phyloP scores from a whole-genome alignment of 2,888 invertebrate genomes.

The Ochropleura plecta region DNA sequence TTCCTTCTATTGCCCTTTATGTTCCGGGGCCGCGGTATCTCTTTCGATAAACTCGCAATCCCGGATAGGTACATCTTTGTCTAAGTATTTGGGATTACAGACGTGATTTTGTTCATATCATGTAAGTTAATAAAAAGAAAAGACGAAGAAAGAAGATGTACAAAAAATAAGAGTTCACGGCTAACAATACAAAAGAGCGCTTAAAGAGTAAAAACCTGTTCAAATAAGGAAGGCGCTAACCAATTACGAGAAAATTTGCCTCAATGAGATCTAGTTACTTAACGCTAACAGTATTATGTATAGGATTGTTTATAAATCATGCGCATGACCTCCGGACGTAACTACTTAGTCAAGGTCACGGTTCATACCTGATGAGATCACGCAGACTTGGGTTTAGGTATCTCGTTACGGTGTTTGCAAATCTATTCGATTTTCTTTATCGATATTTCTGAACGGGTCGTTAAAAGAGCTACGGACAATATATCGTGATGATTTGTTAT shows the following conservation, averaged over 20 bases:
- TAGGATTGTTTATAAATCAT: conserved; percentile 59
- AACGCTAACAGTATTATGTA: conserved; percentile 46
- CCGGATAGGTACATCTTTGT: background rate
- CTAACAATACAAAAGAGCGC: conserved; percentile 25
- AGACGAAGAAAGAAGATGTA: conserved; percentile 2
- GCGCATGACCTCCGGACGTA: conserved; percentile 72
- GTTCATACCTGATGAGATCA: conserved; percentile 70
- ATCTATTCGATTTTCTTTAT: conserved; percentile 32
- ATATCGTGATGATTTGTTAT: conserved; percentile 16
- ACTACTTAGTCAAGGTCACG: conserved; percentile 76
- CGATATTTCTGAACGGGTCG: conserved; percentile 17
- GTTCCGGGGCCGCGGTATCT: too few species aligned
- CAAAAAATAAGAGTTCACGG: conserved; percentile 41
- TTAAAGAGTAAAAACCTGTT: conserved; percentile 46
- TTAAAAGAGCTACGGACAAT: conserved; percentile 27
- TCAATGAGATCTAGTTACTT: conserved; percentile 52
- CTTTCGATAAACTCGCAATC: too few species aligned
- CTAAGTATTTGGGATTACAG: background rate
- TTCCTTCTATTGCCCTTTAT: too few species aligned
- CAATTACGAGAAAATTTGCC: conserved; percentile 58
- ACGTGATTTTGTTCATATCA: background rate
- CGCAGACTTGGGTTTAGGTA: conserved; percentile 43
- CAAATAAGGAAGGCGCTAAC: conserved; percentile 62
- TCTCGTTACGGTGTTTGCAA: conserved; percentile 47
- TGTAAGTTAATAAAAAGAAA: background rate